These are phyloP conservation scores for Fulica atra DNA, from an alignment of 2,113 vertebrate genomes.

Conservation along the genomic window DNA sequence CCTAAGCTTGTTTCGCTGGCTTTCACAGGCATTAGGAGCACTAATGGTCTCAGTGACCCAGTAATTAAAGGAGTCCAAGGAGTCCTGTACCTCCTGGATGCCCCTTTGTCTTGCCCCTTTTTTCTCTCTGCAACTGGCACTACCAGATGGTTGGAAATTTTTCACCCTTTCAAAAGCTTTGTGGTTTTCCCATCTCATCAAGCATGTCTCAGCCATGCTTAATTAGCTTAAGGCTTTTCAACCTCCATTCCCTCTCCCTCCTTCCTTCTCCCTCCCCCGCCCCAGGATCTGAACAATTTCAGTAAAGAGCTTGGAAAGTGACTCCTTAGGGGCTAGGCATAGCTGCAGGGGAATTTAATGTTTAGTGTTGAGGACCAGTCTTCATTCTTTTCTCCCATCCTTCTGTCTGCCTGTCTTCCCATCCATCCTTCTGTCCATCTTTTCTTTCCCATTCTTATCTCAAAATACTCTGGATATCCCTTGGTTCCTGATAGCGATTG, in stretches of 20 bases:
- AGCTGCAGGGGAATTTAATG: constrained; percentile 73
- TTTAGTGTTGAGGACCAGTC: constrained; percentile 61
- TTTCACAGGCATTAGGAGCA: constrained; percentile 33
- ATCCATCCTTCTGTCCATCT: neutral
- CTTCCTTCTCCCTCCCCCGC: no score
- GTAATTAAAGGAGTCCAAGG: constrained; percentile 66
- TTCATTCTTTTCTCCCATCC: neutral
- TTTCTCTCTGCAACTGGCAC: constrained; percentile 62
- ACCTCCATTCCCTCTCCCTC: neutral
- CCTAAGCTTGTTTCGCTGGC: neutral
- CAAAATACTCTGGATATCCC: constrained; percentile 75
- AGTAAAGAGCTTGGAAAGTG: constrained; percentile 73
- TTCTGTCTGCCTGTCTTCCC: neutral
- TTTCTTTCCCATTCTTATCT: constrained; percentile 32
- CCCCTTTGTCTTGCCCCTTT: constrained; percentile 56
- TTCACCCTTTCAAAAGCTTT: constrained; percentile 80
- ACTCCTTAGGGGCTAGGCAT: constrained; percentile 74
- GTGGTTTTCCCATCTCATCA: constrained; percentile 84
- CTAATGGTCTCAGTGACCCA: constrained; percentile 63
- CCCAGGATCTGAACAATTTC: constrained; percentile 79
- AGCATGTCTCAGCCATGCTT: constrained; percentile 80
- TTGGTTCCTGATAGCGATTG: constrained; percentile 56
- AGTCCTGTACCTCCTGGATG: constrained; percentile 39
- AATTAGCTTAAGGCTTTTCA: constrained; percentile 86
- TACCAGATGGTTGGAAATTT: constrained; percentile 84